Evolutionary conservation across 2,888 invertebrate genomes (phyloP), one percentile per base, ranked within the genome.

Genomic region (Xanthorhoe spadicearia): DNA sequence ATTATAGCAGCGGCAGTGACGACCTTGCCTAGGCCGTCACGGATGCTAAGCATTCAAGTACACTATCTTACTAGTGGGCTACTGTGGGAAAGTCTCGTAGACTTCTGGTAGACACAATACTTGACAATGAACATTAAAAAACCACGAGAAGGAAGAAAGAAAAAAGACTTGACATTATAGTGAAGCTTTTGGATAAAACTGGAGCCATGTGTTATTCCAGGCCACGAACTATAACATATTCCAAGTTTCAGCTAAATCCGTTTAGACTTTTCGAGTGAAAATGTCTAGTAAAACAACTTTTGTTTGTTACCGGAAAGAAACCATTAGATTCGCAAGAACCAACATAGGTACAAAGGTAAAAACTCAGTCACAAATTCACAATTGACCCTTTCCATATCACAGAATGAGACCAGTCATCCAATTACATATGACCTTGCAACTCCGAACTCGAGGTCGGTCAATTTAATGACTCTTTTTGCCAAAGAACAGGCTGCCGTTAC

Each of bases 21-120:
- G 79, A 70, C 81, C 82, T 81, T 79, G 76, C 75, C 80, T 79
- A 80, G 82, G 72, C 71, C 76, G 76, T 73, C 69, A 73, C 74
- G 76, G 69, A 54, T 53, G 19, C 50, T 62, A 70, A 64, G 48
- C 73, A 67, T 67, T 53, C 71, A 70, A 70, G 71, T 67, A 64
- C 64, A 70, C 61, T 49, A 58, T 64, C 62, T 65, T 43, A 43
- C 38, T 43, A 57, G 50, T 54, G 46, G 64, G 59, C 9, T 49
- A 54, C 51, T 68, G 65, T 69, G 69, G 57, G 68, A 72, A 64
- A 43, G 5, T 53, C 46, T 54, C 6, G 10, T 19, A 62, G 61
- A 59, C 51, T 51, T 55, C 35, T 46, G 35, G 9, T 35, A 48
- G 18, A 48, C 49, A 64, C 52, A 55, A 54, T 48, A 8, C 48